A percentile compares a stretch with the other conserved stretches of the same genome.
These are phyloP conservation scores for Calycopis cecrops DNA, from an alignment of 1,140 invertebrate species.

Conservation along the genomic window DNA sequence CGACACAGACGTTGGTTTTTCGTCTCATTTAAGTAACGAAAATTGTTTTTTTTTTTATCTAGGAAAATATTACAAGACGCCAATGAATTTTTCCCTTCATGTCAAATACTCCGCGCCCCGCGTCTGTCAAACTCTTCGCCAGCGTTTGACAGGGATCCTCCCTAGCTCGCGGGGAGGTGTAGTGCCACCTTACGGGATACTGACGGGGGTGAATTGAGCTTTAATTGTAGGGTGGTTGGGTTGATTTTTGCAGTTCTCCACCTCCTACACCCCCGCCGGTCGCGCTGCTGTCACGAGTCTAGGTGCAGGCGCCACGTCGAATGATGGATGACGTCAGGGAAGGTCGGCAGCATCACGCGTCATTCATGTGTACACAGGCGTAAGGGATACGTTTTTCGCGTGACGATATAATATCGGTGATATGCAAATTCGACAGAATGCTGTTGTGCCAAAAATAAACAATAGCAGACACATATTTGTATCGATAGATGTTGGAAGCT, in stretches of 20 bases:
- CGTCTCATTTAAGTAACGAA: no score
- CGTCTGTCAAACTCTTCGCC: slow-evolving; percentile 74
- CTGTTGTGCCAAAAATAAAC: slow-evolving; percentile 43
- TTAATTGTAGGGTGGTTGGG: no score
- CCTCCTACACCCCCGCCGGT: slow-evolving; percentile 45
- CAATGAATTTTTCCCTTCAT: no score
- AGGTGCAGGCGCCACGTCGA: slow-evolving; percentile 71
- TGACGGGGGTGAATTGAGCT: no score
- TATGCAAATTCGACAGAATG: slow-evolving; percentile 66
- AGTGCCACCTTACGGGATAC: no score
- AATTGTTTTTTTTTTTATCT: no score
- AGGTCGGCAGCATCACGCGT: slow-evolving; percentile 73
- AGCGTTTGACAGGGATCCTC: slow-evolving; percentile 73
- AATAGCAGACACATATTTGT: slow-evolving; percentile 25
- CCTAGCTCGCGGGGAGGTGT: slow-evolving; percentile 61
- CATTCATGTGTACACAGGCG: slow-evolving; percentile 73
- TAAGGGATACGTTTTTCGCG: slow-evolving; percentile 74
- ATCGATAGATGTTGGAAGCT: no score
- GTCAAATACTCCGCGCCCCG: slow-evolving; percentile 73
- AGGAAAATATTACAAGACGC: no score
- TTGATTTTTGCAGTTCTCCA: no score
- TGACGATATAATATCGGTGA: slow-evolving; percentile 74
- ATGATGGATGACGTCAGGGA: slow-evolving; percentile 74
- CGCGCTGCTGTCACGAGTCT: slow-evolving; percentile 64
- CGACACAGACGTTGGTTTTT: no score